These are phyloP conservation scores for Siphonodentalium dalli DNA, from an alignment of 2,888 invertebrate genomes.

Conservation along the genomic window DNA sequence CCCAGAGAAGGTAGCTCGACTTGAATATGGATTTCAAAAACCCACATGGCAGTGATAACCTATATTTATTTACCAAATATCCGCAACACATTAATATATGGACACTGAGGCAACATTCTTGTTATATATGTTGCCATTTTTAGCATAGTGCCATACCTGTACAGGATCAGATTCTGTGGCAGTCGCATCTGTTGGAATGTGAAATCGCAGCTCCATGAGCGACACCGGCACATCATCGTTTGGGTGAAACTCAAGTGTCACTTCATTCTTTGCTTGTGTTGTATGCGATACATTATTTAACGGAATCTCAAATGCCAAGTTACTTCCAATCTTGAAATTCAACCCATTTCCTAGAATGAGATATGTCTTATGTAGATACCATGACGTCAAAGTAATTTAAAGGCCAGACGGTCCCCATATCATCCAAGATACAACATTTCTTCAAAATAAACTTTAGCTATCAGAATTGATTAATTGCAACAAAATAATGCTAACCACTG, in stretches of 20 bases:
- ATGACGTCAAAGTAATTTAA: no score
- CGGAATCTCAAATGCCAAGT: slow-evolving; percentile 93
- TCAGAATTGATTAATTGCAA: no score
- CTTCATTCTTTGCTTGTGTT: slow-evolving; percentile 96
- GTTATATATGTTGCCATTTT: background rate
- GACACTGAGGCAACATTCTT: background rate
- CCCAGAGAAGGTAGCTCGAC: no score
- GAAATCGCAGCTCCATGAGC: slow-evolving; percentile 96
- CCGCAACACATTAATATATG: no score
- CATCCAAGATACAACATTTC: no score
- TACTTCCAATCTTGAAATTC: slow-evolving; percentile 60
- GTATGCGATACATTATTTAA: slow-evolving; percentile 95
- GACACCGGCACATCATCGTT: slow-evolving; percentile 98
- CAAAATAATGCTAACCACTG: no score
- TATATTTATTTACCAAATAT: no score
- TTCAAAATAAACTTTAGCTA: no score
- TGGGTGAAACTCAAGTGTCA: slow-evolving; percentile 96
- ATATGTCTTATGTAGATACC: no score
- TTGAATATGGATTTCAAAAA: no score
- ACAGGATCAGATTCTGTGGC: slow-evolving; percentile 91
- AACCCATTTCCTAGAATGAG: slow-evolving; percentile 59
- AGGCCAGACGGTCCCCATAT: no score
- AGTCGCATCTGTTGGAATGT: slow-evolving; percentile 85
- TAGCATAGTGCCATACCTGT: slow-evolving; percentile 64
- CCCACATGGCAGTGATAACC: no score